Percentiles rank a stretch among this genome's conserved stretches.
Evolutionary conservation across 1,140 invertebrate species (phyloP).

Genomic region (Drosophila seguyi): DNA sequence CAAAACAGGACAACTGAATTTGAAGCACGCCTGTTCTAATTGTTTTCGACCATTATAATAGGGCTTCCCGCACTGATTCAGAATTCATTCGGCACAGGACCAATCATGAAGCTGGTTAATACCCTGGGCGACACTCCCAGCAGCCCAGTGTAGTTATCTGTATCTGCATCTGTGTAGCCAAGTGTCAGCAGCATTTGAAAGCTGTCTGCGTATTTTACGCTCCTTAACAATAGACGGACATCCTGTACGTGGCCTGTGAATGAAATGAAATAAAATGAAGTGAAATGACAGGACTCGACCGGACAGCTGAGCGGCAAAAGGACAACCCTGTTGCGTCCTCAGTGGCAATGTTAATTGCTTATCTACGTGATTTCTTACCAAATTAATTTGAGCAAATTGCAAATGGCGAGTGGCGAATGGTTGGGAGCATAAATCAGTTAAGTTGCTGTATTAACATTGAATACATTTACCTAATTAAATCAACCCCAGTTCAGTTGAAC

Average conservation of each 20-base stretch:
- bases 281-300: slow-evolving; percentile 32
- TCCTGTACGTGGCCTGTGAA: slow-evolving; percentile 72
- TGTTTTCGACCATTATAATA: slow-evolving; percentile 22
- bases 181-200: slow-evolving; percentile 55
- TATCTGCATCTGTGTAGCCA: slow-evolving; percentile 33
- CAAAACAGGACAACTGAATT: neutral
- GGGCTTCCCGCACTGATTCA: slow-evolving; percentile 1
- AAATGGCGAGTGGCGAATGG: slow-evolving; percentile 45
- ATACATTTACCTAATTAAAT: slow-evolving; percentile 83
- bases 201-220: slow-evolving; percentile 70
- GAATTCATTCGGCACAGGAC: slow-evolving; percentile 11
- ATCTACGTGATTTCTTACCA: slow-evolving; percentile 85
- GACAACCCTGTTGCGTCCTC: slow-evolving; percentile 30
- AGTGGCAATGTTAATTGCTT: slow-evolving; percentile 82
- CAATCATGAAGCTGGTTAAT: slow-evolving; percentile 17
- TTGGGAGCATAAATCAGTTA: slow-evolving; percentile 73
- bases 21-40: neutral
- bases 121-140: neutral
- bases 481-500: slow-evolving; percentile 51
- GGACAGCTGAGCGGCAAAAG: slow-evolving; percentile 10
- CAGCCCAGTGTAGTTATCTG: slow-evolving; percentile 3
- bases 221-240: slow-evolving; percentile 71
- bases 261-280: slow-evolving; percentile 47
- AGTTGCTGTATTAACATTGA: slow-evolving; percentile 83
- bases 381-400: slow-evolving; percentile 84